phyloP scores from a whole-genome alignment of 2,888 invertebrate species.

The Melipona bicolor region DNA sequence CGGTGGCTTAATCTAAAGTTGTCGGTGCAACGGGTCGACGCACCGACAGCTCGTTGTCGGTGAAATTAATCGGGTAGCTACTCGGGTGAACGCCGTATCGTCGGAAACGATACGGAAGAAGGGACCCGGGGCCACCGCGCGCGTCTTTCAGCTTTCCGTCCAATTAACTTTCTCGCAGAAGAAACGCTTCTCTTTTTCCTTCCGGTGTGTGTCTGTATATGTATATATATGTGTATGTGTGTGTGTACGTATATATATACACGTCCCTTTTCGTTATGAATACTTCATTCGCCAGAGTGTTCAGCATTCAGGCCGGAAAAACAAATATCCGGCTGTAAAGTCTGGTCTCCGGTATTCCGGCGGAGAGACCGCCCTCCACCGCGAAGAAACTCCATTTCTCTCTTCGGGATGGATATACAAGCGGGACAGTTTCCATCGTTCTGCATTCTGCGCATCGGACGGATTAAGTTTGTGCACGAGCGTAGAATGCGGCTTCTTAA shows the following conservation, averaged over 20 bases:
- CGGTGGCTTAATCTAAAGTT: slow-evolving; percentile 18
- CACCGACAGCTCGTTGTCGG: not conserved
- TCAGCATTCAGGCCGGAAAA: slow-evolving; percentile 60
- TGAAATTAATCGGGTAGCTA: slow-evolving; percentile 25
- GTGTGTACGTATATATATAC: not conserved
- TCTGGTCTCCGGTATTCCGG: slow-evolving; percentile 53
- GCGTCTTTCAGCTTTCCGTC: slow-evolving; percentile 43
- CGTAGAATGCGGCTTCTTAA: slow-evolving; percentile 57
- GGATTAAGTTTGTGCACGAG: slow-evolving; percentile 73
- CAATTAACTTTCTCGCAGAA: slow-evolving; percentile 56
- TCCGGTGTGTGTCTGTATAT: not conserved
- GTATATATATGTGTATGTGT: no score
- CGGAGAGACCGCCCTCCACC: slow-evolving; percentile 2
- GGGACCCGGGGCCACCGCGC: not conserved
- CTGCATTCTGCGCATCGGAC: slow-evolving; percentile 64
- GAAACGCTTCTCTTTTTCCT: slow-evolving; percentile 12
- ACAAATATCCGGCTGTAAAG: slow-evolving; percentile 56
- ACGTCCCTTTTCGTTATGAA: slow-evolving; percentile 50
- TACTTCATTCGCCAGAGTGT: slow-evolving; percentile 56
- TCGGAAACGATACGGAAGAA: not conserved
- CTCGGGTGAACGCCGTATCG: not conserved
- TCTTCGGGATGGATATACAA: slow-evolving; percentile 45
- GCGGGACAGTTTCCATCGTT: slow-evolving; percentile 58
- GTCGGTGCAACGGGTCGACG: slow-evolving; percentile 5
- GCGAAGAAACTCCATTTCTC: slow-evolving; percentile 49